These are phyloP conservation scores for Phymatocera aterrima DNA, from an alignment of 2,888 invertebrate species.

Conservation along the genomic window DNA sequence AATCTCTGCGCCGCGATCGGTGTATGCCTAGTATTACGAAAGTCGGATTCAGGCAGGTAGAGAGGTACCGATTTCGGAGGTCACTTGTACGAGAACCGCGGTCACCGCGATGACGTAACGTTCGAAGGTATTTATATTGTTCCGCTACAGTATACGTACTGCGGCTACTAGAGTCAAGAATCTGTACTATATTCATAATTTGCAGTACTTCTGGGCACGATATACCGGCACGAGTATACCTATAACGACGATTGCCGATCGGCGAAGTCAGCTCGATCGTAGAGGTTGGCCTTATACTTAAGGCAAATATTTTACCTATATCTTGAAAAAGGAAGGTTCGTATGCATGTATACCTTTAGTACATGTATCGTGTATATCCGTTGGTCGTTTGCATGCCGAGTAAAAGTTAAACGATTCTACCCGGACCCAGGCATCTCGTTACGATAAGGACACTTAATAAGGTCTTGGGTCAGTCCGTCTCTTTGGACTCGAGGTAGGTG, in stretches of 20 bases:
- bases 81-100: too few relatives aligned
- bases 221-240: background rate
- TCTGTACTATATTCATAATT: background rate
- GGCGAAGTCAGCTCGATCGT: background rate
- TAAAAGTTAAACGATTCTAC: slow-evolving; percentile 65
- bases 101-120: background rate
- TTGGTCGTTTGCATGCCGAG: slow-evolving; percentile 60
- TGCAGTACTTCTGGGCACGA: too few relatives aligned
- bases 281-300: background rate
- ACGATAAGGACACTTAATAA: slow-evolving; percentile 64
- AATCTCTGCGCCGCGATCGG: background rate
- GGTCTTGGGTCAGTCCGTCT: slow-evolving; percentile 50
- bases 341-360: too few relatives aligned
- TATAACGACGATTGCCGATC: background rate
- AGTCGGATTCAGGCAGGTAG: background rate
- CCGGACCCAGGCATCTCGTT: slow-evolving; percentile 52
- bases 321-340: too few relatives aligned
- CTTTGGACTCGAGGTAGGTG: background rate
- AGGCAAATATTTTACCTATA: slow-evolving; percentile 1
- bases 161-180: background rate
- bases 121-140: background rate
- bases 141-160: background rate
- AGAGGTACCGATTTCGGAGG: too few relatives aligned
- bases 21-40: background rate
- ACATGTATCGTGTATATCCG: too few relatives aligned